phyloP scores from a whole-genome alignment of 2,797 vertebrate genomes.

The Pterois miles region DNA sequence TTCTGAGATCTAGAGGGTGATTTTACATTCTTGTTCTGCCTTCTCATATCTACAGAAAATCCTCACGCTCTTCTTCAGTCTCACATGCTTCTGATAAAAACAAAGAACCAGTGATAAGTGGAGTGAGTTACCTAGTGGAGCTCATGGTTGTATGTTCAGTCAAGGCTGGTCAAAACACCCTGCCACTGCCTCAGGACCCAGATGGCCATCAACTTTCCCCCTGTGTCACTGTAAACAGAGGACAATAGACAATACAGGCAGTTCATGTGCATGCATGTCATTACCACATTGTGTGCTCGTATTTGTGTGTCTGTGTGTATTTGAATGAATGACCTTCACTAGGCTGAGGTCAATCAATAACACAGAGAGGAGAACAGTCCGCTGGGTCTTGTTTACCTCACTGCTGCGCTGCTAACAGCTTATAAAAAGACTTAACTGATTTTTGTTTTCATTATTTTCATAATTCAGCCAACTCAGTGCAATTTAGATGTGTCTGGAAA shows the following conservation, averaged over 20 bases:
- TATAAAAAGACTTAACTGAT: not conserved
- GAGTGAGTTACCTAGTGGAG: conserved; percentile 31
- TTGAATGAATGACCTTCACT: conserved; percentile 35
- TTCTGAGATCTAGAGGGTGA: not conserved
- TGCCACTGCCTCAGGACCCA: conserved; percentile 7
- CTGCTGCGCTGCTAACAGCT: not conserved
- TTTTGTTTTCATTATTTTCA: not conserved
- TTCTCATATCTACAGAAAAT: not conserved
- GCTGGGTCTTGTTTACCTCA: not conserved
- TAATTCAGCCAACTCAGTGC: not conserved
- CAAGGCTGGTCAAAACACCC: conserved; percentile 7
- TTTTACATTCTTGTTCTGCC: not conserved
- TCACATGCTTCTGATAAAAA: conserved; percentile 1
- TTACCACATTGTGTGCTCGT: not conserved
- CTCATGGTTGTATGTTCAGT: conserved; percentile 22
- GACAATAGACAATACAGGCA: conserved; percentile 3
- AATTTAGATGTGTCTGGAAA: not conserved
- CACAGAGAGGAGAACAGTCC: conserved; percentile 5
- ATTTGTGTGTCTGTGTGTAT: conserved; percentile 19
- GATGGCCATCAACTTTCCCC: not conserved
- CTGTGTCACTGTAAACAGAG: not conserved
- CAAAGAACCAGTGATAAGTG: conserved; percentile 11
- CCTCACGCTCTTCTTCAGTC: not conserved
- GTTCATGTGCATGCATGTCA: not conserved
- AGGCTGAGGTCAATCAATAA: conserved; percentile 50